A percentile compares a stretch with the other conserved stretches of the same genome.
Conservation (phyloP, 2,797 vertebrate genomes). For the Triplophysa yarkandensis region DNA sequence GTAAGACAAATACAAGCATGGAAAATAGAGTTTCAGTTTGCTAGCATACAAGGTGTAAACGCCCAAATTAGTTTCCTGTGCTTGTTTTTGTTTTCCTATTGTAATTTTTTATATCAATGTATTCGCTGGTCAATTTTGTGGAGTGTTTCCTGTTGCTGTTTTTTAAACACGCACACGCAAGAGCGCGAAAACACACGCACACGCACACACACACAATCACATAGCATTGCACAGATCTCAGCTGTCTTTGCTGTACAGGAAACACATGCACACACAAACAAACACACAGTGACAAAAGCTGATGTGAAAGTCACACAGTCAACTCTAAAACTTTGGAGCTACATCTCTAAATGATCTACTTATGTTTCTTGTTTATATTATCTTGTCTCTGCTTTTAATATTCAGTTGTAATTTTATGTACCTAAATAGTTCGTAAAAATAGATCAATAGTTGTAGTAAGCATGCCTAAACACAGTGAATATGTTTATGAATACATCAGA, state of each 20-base stretch:
- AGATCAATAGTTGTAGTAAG: too few species aligned
- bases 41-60: slow-evolving; percentile 4
- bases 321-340: not conserved
- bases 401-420: too few species aligned
- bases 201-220: not conserved
- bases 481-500: not conserved
- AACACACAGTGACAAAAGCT: slow-evolving; percentile 8
- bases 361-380: not conserved
- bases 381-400: too few species aligned
- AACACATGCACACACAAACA: not conserved
- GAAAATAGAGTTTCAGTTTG: not conserved
- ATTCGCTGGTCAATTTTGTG: slow-evolving; percentile 30
- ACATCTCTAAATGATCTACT: not conserved
- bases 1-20: not conserved
- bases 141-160: slow-evolving; percentile 8
- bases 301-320: slow-evolving; percentile 28
- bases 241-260: slow-evolving; percentile 15
- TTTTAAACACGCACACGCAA: not conserved
- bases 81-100: slow-evolving; percentile 45
- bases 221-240: slow-evolving; percentile 17
- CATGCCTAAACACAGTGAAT: not conserved
- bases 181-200: not conserved
- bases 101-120: slow-evolving; percentile 25
- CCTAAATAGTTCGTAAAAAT: too few species aligned
- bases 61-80: slow-evolving; percentile 41